A percentile compares a stretch with the other conserved stretches of the same genome.
Evolutionary conservation across 2,888 invertebrate species (phyloP).

Genomic region (Synergus itoensis): DNA sequence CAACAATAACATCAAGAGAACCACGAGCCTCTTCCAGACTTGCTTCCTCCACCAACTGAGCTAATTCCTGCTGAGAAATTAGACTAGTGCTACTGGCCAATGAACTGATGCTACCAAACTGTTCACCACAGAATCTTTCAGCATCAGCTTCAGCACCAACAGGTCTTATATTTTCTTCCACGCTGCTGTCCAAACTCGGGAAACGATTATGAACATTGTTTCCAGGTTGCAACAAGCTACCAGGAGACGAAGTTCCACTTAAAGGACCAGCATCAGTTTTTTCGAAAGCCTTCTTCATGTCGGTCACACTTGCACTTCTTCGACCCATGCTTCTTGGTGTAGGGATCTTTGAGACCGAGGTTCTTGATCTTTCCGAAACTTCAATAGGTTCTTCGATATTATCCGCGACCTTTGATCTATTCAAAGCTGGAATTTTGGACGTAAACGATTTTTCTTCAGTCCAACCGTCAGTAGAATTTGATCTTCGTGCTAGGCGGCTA

Average conservation of each 20-base stretch:
- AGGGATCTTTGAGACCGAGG: slow-evolving; percentile 67
- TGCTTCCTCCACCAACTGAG: slow-evolving; percentile 84
- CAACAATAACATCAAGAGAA: slow-evolving; percentile 81
- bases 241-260: slow-evolving; percentile 43
- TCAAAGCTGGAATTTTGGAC: slow-evolving; percentile 67
- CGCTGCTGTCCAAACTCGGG: slow-evolving; percentile 80
- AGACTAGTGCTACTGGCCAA: slow-evolving; percentile 81
- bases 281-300: slow-evolving; percentile 82
- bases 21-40: slow-evolving; percentile 81
- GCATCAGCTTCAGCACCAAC: slow-evolving; percentile 64
- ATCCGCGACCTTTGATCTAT: slow-evolving; percentile 43
- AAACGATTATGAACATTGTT: slow-evolving; percentile 75
- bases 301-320: slow-evolving; percentile 79
- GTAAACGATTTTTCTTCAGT: slow-evolving; percentile 62
- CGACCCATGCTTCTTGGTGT: slow-evolving; percentile 64
- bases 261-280: slow-evolving; percentile 69
- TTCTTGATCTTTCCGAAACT: slow-evolving; percentile 55
- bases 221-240: slow-evolving; percentile 35
- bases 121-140: slow-evolving; percentile 71
- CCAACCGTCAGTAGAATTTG: slow-evolving; percentile 59
- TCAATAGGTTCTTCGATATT: slow-evolving; percentile 42
- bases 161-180: slow-evolving; percentile 77
- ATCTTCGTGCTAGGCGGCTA: slow-evolving; percentile 39
- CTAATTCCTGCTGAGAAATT: slow-evolving; percentile 82
- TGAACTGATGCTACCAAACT: slow-evolving; percentile 81